These are phyloP conservation scores for Caenorhabditis plicata DNA, from an alignment of 2,888 invertebrate species.

Conservation along the genomic window DNA sequence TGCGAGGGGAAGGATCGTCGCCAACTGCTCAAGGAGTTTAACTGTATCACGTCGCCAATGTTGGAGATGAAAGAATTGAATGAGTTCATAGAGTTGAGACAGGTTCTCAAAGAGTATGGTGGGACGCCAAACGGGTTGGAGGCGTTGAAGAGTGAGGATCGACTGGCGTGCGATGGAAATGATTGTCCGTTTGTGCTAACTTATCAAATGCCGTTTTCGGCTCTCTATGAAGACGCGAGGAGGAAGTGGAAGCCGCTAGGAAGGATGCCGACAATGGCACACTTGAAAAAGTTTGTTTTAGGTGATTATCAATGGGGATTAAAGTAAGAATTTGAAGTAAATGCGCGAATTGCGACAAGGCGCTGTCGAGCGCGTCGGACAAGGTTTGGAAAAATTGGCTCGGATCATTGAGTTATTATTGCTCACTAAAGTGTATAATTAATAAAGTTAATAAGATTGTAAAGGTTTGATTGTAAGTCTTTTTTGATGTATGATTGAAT, in stretches of 20 bases:
- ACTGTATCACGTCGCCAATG: slow-evolving; percentile 6
- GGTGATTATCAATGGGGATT: background rate
- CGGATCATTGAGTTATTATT: slow-evolving; percentile 18
- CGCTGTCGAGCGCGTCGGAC: background rate
- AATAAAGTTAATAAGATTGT: slow-evolving; percentile 7
- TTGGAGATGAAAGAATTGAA: slow-evolving; percentile 14
- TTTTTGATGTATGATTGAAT: background rate
- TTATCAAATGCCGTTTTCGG: slow-evolving; percentile 23
- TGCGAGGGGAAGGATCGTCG: slow-evolving; percentile 10
- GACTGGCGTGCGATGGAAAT: slow-evolving; percentile 22
- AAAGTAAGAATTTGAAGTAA: slow-evolving; percentile 10
- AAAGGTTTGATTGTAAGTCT: background rate
- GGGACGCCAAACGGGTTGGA: slow-evolving; percentile 1
- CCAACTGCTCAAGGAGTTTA: slow-evolving; percentile 13
- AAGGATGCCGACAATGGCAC: slow-evolving; percentile 6
- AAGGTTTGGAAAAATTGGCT: slow-evolving; percentile 11
- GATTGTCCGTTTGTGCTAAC: slow-evolving; percentile 22
- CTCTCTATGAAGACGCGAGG: slow-evolving; percentile 22
- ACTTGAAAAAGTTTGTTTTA: slow-evolving; percentile 9
- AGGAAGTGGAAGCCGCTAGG: slow-evolving; percentile 19
- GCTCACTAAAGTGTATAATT: slow-evolving; percentile 27
- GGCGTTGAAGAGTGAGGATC: slow-evolving; percentile 4
- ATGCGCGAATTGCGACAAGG: slow-evolving; percentile 21
- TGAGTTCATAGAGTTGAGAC: slow-evolving; percentile 13
- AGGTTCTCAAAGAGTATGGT: slow-evolving; percentile 25